Conservation (phyloP, 2,797 vertebrate species). For the Scomberomorus guttatus region DNA sequence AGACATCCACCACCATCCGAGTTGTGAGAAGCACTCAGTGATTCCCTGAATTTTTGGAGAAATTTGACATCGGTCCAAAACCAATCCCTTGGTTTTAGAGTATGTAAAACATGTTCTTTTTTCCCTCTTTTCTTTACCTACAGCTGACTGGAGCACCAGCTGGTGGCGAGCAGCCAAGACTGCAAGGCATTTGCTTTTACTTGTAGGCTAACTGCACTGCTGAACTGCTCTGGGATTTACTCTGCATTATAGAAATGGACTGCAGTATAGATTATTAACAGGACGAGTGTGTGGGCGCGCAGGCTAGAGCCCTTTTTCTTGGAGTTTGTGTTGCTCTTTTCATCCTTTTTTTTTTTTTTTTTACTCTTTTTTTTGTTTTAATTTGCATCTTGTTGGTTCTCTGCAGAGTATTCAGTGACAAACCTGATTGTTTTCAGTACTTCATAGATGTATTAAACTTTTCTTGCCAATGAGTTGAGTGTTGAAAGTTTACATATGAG, state of each 20-base stretch:
- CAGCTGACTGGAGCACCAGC: slow-evolving; percentile 80
- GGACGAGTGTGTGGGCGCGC: slow-evolving; percentile 75
- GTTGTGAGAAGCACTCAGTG: slow-evolving; percentile 43
- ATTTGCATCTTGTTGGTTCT: slow-evolving; percentile 38
- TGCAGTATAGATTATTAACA: slow-evolving; percentile 77
- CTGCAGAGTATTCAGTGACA: slow-evolving; percentile 3
- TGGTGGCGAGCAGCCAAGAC: slow-evolving; percentile 83
- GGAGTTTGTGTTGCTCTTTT: slow-evolving; percentile 53
- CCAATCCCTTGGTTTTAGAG: slow-evolving; percentile 73
- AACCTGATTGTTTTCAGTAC: slow-evolving; percentile 20
- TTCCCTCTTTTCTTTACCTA: slow-evolving; percentile 71
- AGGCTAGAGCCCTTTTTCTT: slow-evolving; percentile 33
- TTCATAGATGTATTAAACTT: slow-evolving; percentile 13
- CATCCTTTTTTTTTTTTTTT: slow-evolving; percentile 9
- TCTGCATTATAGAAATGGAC: slow-evolving; percentile 76
- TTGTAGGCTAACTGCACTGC: slow-evolving; percentile 74
- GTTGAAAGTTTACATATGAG: slow-evolving; percentile 10
- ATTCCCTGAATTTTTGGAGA: slow-evolving; percentile 62
- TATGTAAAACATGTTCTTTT: slow-evolving; percentile 71
- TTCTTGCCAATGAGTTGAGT: background rate
- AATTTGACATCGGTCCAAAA: slow-evolving; percentile 79
- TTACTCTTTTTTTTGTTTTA: slow-evolving; percentile 14
- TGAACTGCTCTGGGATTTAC: slow-evolving; percentile 73
- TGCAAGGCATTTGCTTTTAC: slow-evolving; percentile 79
- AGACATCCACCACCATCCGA: slow-evolving; percentile 50